Conservation (phyloP, 2,113 vertebrate species). For the Murina feae region DNA sequence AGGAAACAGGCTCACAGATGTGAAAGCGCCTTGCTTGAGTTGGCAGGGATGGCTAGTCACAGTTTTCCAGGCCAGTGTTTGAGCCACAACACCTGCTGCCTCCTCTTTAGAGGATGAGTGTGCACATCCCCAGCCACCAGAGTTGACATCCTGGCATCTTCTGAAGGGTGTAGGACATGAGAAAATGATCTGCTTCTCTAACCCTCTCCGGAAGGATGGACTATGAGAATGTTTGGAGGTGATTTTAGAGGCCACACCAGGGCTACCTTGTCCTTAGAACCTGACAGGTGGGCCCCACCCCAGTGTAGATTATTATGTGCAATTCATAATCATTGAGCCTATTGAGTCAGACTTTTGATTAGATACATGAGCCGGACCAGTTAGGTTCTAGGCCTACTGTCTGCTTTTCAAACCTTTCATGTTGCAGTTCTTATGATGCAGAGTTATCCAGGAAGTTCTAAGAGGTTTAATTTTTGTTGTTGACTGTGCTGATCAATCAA, state of each 20-base stretch:
- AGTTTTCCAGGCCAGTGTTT: background rate
- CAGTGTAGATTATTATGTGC: background rate
- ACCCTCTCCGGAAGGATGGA: background rate
- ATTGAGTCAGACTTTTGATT: background rate
- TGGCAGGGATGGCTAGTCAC: background rate
- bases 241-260: background rate
- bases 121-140: too few relatives aligned
- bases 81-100: background rate
- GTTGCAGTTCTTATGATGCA: background rate
- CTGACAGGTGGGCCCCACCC: fast-evolving
- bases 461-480: background rate
- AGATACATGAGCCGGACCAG: background rate
- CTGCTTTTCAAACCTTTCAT: background rate
- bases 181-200: background rate
- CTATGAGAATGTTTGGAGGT: background rate
- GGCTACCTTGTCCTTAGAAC: background rate
- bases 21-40: background rate
- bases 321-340: background rate
- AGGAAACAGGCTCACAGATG: background rate
- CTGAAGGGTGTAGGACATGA: background rate
- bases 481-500: background rate
- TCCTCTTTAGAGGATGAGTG: background rate
- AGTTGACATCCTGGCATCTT: background rate
- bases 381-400: background rate
- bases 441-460: background rate